These are phyloP conservation scores for Phaedon cochleariae DNA, from an alignment of 2,888 invertebrate genomes.

Conservation along the genomic window DNA sequence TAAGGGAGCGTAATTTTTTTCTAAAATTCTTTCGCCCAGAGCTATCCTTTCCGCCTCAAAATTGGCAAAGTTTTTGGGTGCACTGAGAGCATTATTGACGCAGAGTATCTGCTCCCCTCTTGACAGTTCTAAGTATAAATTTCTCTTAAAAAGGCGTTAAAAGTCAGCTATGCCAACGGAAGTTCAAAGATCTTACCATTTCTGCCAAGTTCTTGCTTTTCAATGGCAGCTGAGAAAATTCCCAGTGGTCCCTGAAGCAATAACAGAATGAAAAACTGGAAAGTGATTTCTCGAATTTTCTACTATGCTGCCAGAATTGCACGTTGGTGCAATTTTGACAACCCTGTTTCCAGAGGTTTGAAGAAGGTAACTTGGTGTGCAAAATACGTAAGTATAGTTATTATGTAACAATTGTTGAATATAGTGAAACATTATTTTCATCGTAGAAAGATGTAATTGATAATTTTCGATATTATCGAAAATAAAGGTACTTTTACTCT, in stretches of 20 bases:
- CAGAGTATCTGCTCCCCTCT: slow-evolving; percentile 82
- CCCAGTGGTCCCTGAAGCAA: slow-evolving; percentile 75
- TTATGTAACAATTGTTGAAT: too few species aligned
- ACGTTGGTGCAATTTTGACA: too few species aligned
- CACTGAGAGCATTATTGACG: slow-evolving; percentile 58
- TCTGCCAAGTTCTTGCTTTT: slow-evolving; percentile 85
- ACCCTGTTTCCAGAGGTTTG: too few species aligned
- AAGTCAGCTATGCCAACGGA: background rate
- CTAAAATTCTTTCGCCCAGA: slow-evolving; percentile 81
- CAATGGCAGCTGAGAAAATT: slow-evolving; percentile 85
- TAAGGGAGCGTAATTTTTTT: slow-evolving; percentile 83
- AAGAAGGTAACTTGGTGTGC: too few species aligned
- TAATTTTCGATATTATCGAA: too few species aligned
- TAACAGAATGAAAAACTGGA: slow-evolving; percentile 1
- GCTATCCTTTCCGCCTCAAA: slow-evolving; percentile 75
- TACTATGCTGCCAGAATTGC: too few species aligned
- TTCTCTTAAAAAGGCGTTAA: slow-evolving; percentile 65
- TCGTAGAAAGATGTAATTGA: too few species aligned
- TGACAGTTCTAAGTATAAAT: slow-evolving; percentile 76
- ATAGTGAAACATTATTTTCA: too few species aligned
- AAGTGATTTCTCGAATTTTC: too few species aligned
- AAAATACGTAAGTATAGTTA: too few species aligned
- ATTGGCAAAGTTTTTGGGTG: slow-evolving; percentile 65
- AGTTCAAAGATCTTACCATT: too few species aligned
- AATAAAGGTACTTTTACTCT: too few species aligned